Evolutionary conservation across 2,113 vertebrate genomes (phyloP), one percentile per base, ranked within the genome.

Genomic region (Lipotes vexillifer): DNA sequence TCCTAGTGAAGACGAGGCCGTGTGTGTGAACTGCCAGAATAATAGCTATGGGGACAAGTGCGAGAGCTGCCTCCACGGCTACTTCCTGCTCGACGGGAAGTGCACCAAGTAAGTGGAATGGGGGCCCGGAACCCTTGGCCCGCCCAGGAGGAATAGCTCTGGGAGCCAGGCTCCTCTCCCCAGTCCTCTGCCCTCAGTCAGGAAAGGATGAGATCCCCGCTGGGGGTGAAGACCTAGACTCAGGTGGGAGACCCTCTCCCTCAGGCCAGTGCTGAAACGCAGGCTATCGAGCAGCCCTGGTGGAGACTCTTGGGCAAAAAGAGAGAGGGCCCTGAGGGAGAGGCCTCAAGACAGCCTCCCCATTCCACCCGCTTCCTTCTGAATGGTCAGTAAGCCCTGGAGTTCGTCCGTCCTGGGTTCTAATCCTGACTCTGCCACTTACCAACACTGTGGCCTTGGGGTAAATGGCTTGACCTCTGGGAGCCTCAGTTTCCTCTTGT

Each of bases 1-100:
- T 17, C 99, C 99, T 1, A 98, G 98, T 3, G 99, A 99, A 93
- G 99, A 99, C 1, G 98, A 98, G 6, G 99, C 99, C 0, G 98
- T 99, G 36, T 99, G 99, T 84, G 99, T 99, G 82, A 99, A 98
- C 95, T 99, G 99, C 96, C 99, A 99, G 98, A 99, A 99, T 98
- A 99, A 99, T 98, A 99, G 99, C 91, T 98, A 99, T 1, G 99
- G 99, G 14, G 99, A 99, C 97, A 99, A 99, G 85, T 99, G 99
- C 46, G 99, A 99, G 85, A 99, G 99, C 98, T 99, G 99, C 92
- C 98, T 99, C 12, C 98, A 99, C 0, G 99, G 99, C 74, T 99
- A 98, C 98, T 99, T 99, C 98, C 98, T 99, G 36, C 98, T 99
- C 91, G 99, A 99, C 8, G 99, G 99, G 14, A 99, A 99, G 87